phyloP scores from a whole-genome alignment of 2,888 invertebrate species.

The Laspeyria flexula region DNA sequence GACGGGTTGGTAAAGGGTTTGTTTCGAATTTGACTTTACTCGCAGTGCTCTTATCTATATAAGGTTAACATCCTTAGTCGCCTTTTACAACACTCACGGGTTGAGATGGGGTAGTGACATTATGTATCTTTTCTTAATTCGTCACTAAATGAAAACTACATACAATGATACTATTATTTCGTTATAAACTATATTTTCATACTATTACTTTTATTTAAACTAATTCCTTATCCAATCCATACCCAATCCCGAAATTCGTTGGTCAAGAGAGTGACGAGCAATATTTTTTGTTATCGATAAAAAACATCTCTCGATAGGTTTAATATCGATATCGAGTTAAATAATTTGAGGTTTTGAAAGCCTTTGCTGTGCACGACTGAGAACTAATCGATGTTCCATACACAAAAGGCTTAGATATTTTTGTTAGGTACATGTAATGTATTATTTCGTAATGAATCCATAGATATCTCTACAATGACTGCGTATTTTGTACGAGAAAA shows the following conservation, averaged over 20 bases:
- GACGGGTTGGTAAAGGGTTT: too few species aligned
- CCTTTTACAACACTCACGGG: too few species aligned
- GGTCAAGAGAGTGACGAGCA: conserved; percentile 68
- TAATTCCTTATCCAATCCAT: conserved; percentile 36
- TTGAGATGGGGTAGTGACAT: too few species aligned
- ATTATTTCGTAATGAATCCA: conserved; percentile 9
- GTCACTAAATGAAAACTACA: too few species aligned
- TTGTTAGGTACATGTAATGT: conserved; percentile 15
- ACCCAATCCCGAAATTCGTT: conserved; percentile 31
- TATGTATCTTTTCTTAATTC: too few species aligned
- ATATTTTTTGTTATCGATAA: conserved; percentile 71
- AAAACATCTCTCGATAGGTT: conserved; percentile 62
- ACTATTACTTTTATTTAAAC: background rate
- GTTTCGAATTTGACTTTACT: too few species aligned
- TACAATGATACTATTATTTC: too few species aligned
- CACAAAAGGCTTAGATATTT: conserved; percentile 39
- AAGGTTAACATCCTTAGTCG: too few species aligned
- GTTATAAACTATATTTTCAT: too few species aligned
- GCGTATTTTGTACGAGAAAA: background rate
- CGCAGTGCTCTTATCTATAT: too few species aligned
- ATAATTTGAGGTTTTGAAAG: conserved; percentile 66
- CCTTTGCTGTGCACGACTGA: conserved; percentile 57
- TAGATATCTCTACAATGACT: background rate
- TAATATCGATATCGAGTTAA: conserved; percentile 75
- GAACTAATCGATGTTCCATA: conserved; percentile 48